phyloP scores from a whole-genome alignment of 1,140 invertebrate species.

The Aphis gossypii region DNA sequence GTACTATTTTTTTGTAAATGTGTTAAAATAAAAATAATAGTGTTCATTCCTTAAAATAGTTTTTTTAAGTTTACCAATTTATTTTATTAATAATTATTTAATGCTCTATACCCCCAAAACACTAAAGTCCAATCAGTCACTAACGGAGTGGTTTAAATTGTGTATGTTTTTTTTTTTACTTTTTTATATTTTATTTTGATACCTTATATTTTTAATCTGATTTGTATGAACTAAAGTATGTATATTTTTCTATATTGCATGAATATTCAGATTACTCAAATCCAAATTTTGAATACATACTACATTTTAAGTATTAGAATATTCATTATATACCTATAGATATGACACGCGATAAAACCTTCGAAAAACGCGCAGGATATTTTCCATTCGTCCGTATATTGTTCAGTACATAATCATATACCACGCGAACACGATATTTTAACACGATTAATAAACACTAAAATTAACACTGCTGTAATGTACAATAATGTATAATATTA shows the following conservation, averaged over 20 bases:
- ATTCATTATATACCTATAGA: not conserved
- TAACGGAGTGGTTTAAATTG: too few relatives aligned
- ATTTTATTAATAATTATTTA: too few relatives aligned
- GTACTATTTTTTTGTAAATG: too few relatives aligned
- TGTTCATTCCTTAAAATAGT: too few relatives aligned
- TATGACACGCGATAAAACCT: not conserved
- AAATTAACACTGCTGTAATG: not conserved
- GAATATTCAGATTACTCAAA: not conserved
- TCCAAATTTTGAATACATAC: not conserved
- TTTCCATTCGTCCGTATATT: not conserved
- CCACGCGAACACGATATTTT: not conserved
- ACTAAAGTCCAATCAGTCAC: too few relatives aligned
- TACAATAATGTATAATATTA: not conserved
- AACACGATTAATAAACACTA: not conserved
- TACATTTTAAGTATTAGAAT: not conserved
- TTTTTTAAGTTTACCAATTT: too few relatives aligned
- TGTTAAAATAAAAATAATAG: too few relatives aligned
- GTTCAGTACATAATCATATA: not conserved
- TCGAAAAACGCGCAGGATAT: not conserved
- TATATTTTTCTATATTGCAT: too few relatives aligned
- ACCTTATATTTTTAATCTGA: not conserved
- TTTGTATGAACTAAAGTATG: not conserved
- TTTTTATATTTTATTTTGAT: too few relatives aligned
- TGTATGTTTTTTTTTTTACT: too few relatives aligned
- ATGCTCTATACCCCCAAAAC: too few relatives aligned